Percentiles rank a stretch among this genome's conserved stretches.
Evolutionary conservation across 2,113 vertebrate genomes (phyloP).

Genomic region (Mustela nigripes): DNA sequence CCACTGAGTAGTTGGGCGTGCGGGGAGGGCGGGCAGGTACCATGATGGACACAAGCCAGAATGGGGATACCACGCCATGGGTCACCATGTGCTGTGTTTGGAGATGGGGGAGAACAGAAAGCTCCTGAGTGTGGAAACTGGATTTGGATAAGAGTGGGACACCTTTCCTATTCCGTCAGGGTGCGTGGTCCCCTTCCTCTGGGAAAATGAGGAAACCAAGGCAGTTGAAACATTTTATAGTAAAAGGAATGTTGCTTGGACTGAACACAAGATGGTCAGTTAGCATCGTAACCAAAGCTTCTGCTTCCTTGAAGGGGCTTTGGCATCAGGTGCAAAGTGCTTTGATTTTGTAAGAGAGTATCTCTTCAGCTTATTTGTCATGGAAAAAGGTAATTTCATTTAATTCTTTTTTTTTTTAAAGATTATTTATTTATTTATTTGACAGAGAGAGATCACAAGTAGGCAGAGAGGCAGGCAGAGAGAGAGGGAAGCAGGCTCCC

Average conservation of each 20-base stretch:
- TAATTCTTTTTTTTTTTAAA: neutral
- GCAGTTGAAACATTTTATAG: neutral
- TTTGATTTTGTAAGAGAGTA: accelerated
- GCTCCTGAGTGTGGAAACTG: accelerated
- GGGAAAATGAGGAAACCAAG: accelerated
- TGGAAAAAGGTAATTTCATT: neutral
- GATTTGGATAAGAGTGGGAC: accelerated
- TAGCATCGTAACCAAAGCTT: accelerated
- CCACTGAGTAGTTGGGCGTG: accelerated
- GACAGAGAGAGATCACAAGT: too few relatives aligned
- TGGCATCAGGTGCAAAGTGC: accelerated
- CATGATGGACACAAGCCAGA: neutral
- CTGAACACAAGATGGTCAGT: accelerated
- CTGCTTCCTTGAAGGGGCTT: neutral
- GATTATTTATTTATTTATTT: too few relatives aligned
- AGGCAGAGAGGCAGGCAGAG: too few relatives aligned
- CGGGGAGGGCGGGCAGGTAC: accelerated
- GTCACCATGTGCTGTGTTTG: too few relatives aligned
- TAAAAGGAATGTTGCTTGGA: neutral
- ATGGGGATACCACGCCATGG: accelerated
- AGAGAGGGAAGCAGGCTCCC: too few relatives aligned
- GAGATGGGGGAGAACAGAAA: accelerated
- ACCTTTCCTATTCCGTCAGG: neutral
- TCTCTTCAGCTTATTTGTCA: accelerated
- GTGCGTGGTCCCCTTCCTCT: accelerated